Percentiles rank a stretch among this genome's conserved stretches.
These are phyloP conservation scores for Dryomyza anilis DNA, from an alignment of 2,888 invertebrate genomes.

Conservation along the genomic window DNA sequence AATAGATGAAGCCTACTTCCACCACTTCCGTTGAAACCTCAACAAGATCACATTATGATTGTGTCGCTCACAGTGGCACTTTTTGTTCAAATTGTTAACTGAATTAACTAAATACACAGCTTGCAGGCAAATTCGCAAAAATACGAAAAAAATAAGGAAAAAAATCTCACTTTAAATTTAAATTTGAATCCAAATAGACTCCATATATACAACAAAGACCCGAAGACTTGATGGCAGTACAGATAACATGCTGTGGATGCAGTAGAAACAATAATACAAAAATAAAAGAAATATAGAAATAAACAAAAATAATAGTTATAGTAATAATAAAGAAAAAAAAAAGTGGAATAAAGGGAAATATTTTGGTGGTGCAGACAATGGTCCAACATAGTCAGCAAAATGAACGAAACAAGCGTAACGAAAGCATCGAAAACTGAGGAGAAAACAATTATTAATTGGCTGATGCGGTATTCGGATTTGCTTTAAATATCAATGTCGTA, in stretches of 20 bases:
- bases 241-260: constrained; percentile 1
- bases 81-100: constrained; percentile 18
- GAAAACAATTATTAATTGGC: constrained; percentile 22
- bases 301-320: neutral
- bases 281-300: neutral
- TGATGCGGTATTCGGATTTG: constrained; percentile 5
- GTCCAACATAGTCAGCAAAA: no score
- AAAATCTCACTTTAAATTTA: no score
- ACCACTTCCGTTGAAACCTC: no score
- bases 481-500: constrained; percentile 19
- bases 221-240: no score
- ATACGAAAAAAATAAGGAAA: no score
- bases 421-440: constrained; percentile 15
- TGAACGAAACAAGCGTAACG: constrained; percentile 27
- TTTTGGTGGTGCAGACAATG: constrained; percentile 4
- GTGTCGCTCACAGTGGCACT: constrained; percentile 22
- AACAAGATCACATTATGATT: constrained; percentile 28
- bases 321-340: neutral
- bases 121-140: neutral
- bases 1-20: no score
- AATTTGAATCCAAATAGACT: no score
- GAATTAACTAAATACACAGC: constrained; percentile 28
- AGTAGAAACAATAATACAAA: neutral
- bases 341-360: neutral
- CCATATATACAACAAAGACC: neutral